These are phyloP conservation scores for Corythoichthys haematopterus DNA, from an alignment of 2,113 vertebrate genomes.

Conservation along the genomic window DNA sequence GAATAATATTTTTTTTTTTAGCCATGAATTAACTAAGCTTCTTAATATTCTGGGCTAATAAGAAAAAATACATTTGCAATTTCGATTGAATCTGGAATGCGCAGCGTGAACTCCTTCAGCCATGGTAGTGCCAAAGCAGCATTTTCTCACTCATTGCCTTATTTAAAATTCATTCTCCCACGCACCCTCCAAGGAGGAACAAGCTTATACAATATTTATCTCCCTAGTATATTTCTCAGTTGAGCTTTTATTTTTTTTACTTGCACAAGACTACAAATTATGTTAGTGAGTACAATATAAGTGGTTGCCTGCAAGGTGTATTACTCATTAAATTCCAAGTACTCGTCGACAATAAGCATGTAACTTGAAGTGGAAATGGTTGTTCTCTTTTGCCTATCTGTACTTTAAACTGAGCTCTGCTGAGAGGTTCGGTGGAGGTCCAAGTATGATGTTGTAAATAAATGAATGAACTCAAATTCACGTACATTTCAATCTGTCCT, in stretches of 20 bases:
- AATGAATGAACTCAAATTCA: too few relatives aligned
- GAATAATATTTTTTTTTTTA: slow-evolving; percentile 1
- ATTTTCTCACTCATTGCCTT: background rate
- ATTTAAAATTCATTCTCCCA: slow-evolving; percentile 7
- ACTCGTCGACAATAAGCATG: background rate
- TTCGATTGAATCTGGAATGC: background rate
- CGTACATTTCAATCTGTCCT: too few relatives aligned
- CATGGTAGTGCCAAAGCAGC: slow-evolving; percentile 4
- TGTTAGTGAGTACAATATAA: slow-evolving; percentile 7
- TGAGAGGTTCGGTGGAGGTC: too few relatives aligned
- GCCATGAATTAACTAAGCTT: background rate
- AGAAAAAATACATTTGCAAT: slow-evolving; percentile 17
- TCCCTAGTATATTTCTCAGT: background rate
- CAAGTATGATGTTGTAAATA: too few relatives aligned
- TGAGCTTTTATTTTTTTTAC: slow-evolving; percentile 8
- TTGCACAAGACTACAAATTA: slow-evolving; percentile 11
- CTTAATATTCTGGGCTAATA: slow-evolving; percentile 29
- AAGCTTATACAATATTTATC: slow-evolving; percentile 35
- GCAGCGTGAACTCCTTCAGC: background rate
- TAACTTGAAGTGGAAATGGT: background rate
- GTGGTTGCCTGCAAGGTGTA: slow-evolving; percentile 2
- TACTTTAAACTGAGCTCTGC: background rate
- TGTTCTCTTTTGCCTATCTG: background rate
- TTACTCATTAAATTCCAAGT: background rate
- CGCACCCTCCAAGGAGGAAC: slow-evolving; percentile 5